These are phyloP conservation scores for Anser cygnoides DNA, from an alignment of 2,113 vertebrate species.

Conservation along the genomic window DNA sequence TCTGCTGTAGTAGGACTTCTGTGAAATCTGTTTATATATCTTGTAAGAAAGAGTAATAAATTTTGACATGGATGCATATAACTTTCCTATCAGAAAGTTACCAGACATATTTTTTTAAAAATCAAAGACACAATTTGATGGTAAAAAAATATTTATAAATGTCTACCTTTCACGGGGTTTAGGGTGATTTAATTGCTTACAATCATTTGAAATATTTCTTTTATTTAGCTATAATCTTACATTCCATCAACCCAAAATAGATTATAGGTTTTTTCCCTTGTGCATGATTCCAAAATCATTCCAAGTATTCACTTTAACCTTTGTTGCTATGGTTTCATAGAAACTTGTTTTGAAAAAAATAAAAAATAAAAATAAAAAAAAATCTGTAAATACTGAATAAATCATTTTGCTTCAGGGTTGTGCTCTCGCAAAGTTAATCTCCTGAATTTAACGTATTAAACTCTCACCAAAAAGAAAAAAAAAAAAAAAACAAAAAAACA, in stretches of 20 bases:
- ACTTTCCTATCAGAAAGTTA: background rate
- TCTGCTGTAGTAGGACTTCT: background rate
- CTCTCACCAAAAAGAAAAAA: background rate
- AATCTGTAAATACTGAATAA: constrained; percentile 40
- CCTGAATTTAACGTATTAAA: background rate
- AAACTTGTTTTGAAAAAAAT: constrained; percentile 30
- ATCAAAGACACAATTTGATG: background rate
- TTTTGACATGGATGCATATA: background rate
- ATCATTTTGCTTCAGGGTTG: constrained; percentile 11
- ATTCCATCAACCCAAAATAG: background rate
- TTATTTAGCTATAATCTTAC: background rate
- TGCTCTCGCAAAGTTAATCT: background rate
- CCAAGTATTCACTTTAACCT: constrained; percentile 9
- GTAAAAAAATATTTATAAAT: background rate
- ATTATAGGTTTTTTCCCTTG: background rate
- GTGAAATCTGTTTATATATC: background rate
- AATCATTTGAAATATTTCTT: background rate
- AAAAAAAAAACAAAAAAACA: background rate
- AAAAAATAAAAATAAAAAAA: background rate
- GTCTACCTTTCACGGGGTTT: background rate
- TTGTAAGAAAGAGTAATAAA: background rate
- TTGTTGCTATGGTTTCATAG: constrained; percentile 50
- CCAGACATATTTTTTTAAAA: background rate
- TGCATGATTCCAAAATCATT: constrained; percentile 35
- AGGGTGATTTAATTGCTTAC: background rate